These are phyloP conservation scores for Oedothorax gibbosus DNA, from an alignment of 1,140 invertebrate species.

Conservation along the genomic window DNA sequence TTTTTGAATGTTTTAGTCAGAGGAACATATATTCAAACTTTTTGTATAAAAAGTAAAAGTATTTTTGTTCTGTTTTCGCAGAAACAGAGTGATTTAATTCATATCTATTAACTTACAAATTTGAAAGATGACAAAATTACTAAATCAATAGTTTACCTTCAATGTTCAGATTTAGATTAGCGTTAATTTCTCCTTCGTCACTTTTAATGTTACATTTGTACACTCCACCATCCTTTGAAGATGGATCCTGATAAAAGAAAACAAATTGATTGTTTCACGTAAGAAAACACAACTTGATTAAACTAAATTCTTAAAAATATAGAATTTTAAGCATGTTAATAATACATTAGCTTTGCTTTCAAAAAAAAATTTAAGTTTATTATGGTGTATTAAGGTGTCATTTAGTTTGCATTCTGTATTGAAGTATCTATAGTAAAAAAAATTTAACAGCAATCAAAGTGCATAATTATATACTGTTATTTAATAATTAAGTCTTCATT, in stretches of 20 bases:
- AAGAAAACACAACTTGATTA: no score
- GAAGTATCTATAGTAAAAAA: no score
- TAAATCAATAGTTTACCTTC: slow-evolving; percentile 73
- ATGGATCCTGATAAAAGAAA: slow-evolving; percentile 78
- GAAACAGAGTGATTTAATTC: background rate
- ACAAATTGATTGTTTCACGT: background rate
- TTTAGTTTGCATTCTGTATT: no score
- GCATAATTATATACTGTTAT: no score
- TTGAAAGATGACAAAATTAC: background rate
- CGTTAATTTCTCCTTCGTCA: slow-evolving; percentile 97
- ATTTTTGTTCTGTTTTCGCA: background rate
- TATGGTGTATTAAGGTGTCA: no score
- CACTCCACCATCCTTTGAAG: slow-evolving; percentile 92
- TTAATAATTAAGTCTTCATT: no score
- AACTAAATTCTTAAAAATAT: no score
- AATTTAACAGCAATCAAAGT: no score
- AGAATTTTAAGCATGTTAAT: no score
- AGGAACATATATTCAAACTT: background rate
- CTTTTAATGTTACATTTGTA: slow-evolving; percentile 98
- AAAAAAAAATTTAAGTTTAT: no score
- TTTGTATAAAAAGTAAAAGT: background rate
- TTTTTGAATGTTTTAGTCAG: background rate
- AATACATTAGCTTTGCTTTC: no score
- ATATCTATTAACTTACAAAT: background rate
- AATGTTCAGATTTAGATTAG: slow-evolving; percentile 97